Evolutionary conservation across 1,140 invertebrate genomes (phyloP).

Genomic region (Araneus ventricosus): DNA sequence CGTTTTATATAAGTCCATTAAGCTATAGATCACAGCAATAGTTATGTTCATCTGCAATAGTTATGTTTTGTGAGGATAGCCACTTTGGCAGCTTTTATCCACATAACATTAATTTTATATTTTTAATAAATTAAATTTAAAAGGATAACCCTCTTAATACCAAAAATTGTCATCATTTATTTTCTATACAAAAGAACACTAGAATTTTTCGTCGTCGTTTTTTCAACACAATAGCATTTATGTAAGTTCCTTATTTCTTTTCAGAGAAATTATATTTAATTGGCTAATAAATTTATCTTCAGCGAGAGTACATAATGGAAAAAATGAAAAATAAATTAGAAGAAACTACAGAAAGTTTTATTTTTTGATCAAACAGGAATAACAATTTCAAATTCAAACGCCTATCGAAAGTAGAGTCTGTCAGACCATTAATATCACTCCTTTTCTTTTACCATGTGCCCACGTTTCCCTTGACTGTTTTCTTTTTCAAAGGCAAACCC

Average conservation of each 20-base stretch:
- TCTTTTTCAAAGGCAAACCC: neutral
- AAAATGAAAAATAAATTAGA: neutral
- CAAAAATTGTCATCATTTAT: too few species aligned
- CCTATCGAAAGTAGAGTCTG: constrained; percentile 52
- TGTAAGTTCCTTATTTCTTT: neutral
- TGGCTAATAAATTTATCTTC: constrained; percentile 36
- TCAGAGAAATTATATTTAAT: neutral
- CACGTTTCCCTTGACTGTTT: neutral
- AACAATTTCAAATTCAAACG: constrained; percentile 39
- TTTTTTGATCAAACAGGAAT: constrained; percentile 53
- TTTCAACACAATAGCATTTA: too few species aligned
- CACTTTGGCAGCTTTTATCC: too few species aligned
- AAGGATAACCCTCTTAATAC: too few species aligned
- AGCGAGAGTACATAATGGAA: neutral
- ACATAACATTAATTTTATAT: too few species aligned
- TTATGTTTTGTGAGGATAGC: too few species aligned
- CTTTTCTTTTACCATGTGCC: neutral
- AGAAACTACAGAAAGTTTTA: constrained; percentile 16
- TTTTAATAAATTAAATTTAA: too few species aligned
- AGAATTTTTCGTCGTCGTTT: too few species aligned
- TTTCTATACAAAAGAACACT: too few species aligned
- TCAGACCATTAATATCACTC: constrained; percentile 61
- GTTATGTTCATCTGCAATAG: too few species aligned
- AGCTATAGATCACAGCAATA: too few species aligned
- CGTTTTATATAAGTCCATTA: too few species aligned